Percentiles rank a stretch among this genome's conserved stretches.
phyloP scores from a whole-genome alignment of 2,888 invertebrate genomes.

The Anthoptus insignis region DNA sequence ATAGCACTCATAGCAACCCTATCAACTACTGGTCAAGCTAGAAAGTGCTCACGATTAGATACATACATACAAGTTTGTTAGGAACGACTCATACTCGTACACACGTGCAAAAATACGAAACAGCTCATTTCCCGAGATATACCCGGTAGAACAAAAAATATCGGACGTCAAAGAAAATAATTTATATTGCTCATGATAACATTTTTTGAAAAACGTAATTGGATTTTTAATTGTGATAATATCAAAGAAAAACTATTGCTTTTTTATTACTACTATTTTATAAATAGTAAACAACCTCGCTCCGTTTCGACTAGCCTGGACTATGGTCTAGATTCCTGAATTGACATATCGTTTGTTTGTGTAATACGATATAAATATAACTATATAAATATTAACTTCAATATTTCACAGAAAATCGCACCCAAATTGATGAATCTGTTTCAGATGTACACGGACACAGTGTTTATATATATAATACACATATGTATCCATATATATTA shows the following conservation, averaged over 20 bases:
- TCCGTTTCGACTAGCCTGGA: no score
- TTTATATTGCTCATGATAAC: not conserved
- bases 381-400: no score
- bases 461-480: no score
- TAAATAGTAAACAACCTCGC: no score
- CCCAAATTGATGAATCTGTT: no score
- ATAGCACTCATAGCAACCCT: slow-evolving; percentile 27
- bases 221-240: not conserved
- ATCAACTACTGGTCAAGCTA: slow-evolving; percentile 45
- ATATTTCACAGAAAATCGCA: no score
- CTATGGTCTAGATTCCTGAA: no score
- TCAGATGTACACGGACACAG: no score
- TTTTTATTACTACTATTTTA: no score
- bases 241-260: not conserved
- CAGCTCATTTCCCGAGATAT: slow-evolving; percentile 5
- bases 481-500: no score
- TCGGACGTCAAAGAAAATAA: slow-evolving; percentile 1
- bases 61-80: slow-evolving; percentile 42
- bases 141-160: slow-evolving; percentile 4
- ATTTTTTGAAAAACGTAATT: not conserved
- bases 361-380: no score
- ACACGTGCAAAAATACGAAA: slow-evolving; percentile 3
- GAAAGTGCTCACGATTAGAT: slow-evolving; percentile 49
- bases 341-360: no score
- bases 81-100: slow-evolving; percentile 37